Conservation (phyloP, 2,888 invertebrate genomes). For the Toxonevra muliebris region DNA sequence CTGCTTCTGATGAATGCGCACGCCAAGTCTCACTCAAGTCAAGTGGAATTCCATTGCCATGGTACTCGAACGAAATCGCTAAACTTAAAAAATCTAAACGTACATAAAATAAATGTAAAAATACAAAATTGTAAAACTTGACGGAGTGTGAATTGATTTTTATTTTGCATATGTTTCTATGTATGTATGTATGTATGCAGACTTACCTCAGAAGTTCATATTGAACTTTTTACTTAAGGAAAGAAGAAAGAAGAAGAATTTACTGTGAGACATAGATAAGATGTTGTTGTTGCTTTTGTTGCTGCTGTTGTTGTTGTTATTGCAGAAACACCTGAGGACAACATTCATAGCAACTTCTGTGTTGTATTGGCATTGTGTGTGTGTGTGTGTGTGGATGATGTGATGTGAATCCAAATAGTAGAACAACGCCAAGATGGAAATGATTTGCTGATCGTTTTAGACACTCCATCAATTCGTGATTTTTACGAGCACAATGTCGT, state of each 20-base stretch:
- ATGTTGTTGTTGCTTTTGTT: background rate
- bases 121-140: constrained; percentile 21
- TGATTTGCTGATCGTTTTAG: constrained; percentile 62
- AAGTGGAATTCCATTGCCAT: constrained; percentile 58
- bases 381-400: constrained; percentile 18
- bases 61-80: constrained; percentile 25
- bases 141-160: constrained; percentile 60
- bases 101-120: constrained; percentile 26
- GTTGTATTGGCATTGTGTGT: background rate
- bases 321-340: constrained; percentile 49
- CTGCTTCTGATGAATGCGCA: background rate
- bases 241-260: constrained; percentile 33
- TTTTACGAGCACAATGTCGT: constrained; percentile 61
- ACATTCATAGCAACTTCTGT: constrained; percentile 3
- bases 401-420: constrained; percentile 18
- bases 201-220: background rate
- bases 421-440: constrained; percentile 48
- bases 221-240: constrained; percentile 4
- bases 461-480: constrained; percentile 64
- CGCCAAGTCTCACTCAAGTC: constrained; percentile 35
- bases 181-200: constrained; percentile 20
- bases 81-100: constrained; percentile 39
- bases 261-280: too few species aligned
- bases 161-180: constrained; percentile 38
- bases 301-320: background rate